These are phyloP conservation scores for Stercorarius parasiticus DNA, from an alignment of 2,113 vertebrate species.

Conservation along the genomic window DNA sequence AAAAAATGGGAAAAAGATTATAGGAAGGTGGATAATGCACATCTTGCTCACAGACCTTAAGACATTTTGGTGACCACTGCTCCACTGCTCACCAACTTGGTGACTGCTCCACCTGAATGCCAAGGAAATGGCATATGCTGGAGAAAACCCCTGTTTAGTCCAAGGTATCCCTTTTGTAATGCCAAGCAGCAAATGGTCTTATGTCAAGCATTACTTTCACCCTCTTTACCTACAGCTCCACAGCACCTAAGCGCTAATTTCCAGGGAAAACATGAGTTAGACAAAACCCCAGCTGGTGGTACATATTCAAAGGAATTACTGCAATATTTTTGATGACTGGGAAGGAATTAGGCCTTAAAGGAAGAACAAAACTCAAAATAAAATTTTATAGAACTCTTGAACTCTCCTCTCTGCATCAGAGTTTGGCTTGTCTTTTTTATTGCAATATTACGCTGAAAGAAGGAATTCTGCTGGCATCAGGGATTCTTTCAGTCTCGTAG, in stretches of 20 bases:
- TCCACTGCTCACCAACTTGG: neutral
- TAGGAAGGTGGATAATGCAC: neutral
- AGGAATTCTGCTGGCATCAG: slow-evolving; percentile 51
- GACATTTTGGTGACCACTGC: neutral
- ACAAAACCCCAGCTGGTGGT: neutral
- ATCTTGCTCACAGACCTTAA: neutral
- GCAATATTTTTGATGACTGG: neutral
- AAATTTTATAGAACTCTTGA: neutral
- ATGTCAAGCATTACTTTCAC: neutral
- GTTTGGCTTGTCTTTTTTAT: slow-evolving; percentile 24
- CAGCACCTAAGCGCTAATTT: neutral
- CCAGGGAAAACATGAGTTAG: neutral
- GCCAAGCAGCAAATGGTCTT: neutral
- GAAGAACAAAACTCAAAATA: neutral
- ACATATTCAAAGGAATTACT: neutral
- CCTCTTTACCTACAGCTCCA: neutral
- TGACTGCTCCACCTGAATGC: neutral
- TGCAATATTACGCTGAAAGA: neutral
- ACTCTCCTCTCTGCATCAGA: neutral
- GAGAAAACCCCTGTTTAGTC: neutral
- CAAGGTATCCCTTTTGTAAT: neutral
- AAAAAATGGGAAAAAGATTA: neutral
- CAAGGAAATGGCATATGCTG: neutral
- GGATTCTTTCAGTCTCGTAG: slow-evolving; percentile 17
- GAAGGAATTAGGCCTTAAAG: slow-evolving; percentile 3